Conservation (phyloP, 2,888 invertebrate species). For the Dioctria linearis region DNA sequence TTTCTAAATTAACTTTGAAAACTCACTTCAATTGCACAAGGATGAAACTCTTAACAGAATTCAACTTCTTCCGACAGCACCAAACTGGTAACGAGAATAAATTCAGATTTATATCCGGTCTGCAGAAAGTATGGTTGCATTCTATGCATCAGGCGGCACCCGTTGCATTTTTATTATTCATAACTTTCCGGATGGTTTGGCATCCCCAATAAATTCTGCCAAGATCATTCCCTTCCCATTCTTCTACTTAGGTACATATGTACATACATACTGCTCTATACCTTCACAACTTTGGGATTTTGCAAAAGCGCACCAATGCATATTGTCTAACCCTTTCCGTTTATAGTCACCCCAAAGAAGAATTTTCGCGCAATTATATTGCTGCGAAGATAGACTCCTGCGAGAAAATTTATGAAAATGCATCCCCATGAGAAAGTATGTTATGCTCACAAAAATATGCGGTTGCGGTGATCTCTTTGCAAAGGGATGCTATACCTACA, state of each 20-base stretch:
- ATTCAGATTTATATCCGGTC: conserved; percentile 25
- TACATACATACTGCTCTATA: background rate
- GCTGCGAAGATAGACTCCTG: conserved; percentile 45
- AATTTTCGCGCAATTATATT: conserved; percentile 43
- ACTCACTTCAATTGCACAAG: background rate
- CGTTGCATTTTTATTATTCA: conserved; percentile 52
- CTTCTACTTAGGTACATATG: too few species aligned
- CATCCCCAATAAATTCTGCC: conserved; percentile 51
- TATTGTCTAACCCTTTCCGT: conserved; percentile 48
- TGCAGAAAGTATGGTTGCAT: background rate
- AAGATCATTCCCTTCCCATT: conserved; percentile 1
- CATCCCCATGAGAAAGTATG: conserved; percentile 47
- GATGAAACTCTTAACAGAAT: background rate
- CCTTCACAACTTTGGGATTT: background rate
- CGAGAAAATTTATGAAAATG: conserved; percentile 42
- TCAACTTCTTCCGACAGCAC: conserved; percentile 8
- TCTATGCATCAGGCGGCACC: conserved; percentile 2
- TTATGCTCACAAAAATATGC: background rate
- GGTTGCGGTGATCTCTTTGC: conserved; percentile 14
- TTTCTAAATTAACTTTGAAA: background rate
- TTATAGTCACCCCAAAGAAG: conserved; percentile 45
- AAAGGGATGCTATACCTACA: conserved; percentile 4
- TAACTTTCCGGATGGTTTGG: conserved; percentile 55
- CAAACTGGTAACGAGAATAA: conserved; percentile 1
- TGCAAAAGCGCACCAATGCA: conserved; percentile 39